Conservation (phyloP, 2,888 invertebrate species). For the Phania funesta region DNA sequence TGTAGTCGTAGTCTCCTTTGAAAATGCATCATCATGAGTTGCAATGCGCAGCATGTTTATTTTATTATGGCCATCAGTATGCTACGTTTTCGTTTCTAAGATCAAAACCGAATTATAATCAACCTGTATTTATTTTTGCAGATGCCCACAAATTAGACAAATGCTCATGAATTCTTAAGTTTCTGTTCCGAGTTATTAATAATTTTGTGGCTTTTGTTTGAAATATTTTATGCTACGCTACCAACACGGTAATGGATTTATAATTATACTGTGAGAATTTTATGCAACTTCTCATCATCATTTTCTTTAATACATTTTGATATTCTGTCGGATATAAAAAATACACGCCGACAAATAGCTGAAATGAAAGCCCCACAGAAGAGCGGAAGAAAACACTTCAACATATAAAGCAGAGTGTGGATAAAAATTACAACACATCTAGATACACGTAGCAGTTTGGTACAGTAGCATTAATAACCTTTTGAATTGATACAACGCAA, state of each 20-base stretch:
- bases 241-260: constrained; percentile 60
- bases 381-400: constrained; percentile 47
- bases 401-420: background rate
- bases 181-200: constrained; percentile 17
- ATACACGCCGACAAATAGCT: background rate
- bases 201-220: constrained; percentile 39
- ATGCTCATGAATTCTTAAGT: constrained; percentile 35
- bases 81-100: background rate
- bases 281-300: constrained; percentile 44
- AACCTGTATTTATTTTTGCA: constrained; percentile 38
- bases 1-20: background rate
- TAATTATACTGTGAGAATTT: constrained; percentile 67
- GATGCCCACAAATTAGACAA: constrained; percentile 53
- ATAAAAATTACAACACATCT: constrained; percentile 11
- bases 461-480: background rate
- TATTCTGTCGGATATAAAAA: background rate
- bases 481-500: background rate
- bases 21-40: constrained; percentile 44
- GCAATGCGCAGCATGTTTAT: constrained; percentile 36
- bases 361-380: constrained; percentile 30
- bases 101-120: background rate
- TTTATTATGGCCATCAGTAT: constrained; percentile 46
- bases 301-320: constrained; percentile 27
- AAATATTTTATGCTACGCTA: background rate
- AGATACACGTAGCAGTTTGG: background rate